phyloP scores from a whole-genome alignment of 1,140 invertebrate genomes.

The Halictus rubicundus region DNA sequence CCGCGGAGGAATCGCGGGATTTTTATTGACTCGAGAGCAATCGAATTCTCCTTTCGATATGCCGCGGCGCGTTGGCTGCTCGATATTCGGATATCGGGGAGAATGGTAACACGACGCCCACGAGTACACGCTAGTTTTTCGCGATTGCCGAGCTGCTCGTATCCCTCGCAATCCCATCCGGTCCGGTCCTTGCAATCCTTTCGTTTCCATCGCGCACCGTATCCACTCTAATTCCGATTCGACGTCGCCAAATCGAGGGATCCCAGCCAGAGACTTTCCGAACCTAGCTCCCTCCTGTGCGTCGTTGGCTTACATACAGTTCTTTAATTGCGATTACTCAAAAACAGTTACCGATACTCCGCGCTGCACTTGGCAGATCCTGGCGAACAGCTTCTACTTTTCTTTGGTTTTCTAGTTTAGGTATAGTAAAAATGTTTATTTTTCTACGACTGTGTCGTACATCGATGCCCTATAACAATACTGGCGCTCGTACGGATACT shows the following conservation, averaged over 20 bases:
- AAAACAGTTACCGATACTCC: no score
- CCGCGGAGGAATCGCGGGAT: conserved; percentile 38
- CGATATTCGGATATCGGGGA: conserved; percentile 54
- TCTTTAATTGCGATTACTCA: no score
- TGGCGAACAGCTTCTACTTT: no score
- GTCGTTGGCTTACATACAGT: not conserved
- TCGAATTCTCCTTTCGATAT: conserved; percentile 22
- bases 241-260: conserved; percentile 49
- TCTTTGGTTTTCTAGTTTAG: no score
- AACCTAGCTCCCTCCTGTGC: not conserved
- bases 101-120: conserved; percentile 11
- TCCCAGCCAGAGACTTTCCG: conserved; percentile 43
- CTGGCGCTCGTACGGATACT: not conserved
- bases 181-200: conserved; percentile 45
- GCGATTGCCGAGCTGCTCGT: conserved; percentile 28
- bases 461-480: no score
- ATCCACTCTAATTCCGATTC: conserved; percentile 55
- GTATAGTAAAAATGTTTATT: no score
- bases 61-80: not conserved
- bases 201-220: conserved; percentile 5
- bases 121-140: conserved; percentile 48
- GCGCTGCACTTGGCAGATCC: no score
- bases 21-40: conserved; percentile 48
- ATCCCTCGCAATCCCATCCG: conserved; percentile 29
- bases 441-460: no score